Base-by-base conservation (phyloP, 2,113 vertebrate species). In the Lophius piscatorius region DNA sequence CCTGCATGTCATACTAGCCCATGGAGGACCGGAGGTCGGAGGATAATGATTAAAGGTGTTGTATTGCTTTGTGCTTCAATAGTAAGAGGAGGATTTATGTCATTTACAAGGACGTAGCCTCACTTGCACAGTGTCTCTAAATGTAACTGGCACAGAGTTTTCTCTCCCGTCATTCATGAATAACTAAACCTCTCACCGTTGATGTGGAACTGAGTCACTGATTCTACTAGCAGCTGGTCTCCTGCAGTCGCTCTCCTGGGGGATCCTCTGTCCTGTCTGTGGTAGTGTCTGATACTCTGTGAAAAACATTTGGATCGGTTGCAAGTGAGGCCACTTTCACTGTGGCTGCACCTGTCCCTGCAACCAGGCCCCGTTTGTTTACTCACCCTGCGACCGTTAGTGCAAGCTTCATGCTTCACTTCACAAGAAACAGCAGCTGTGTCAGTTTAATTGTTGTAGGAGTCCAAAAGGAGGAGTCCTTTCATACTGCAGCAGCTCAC, bases 341-440 rank as follows among this genome's bases (percentile, higher is more conserved):
- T 82, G 74, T 21, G 52, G 49, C 72, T 75, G 83, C 90, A 90
- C 86, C 85, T 88, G 88, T 66, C 73, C 35, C 69, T 70, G 47
- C 63, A 41, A 71, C 63, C 7, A 47, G 66, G 64, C 58, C 61
- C 65, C 83, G 83, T 83, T 90, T 92, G 80, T 91, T 91, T 82
- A 79, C 76, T 85, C 72, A 54, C 38, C 66, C 76, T 78, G 71
- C 33, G 40, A 84, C 87, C 71, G 90, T 90, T 91, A 80, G 74
- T 69, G 76, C 68, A 54, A 51, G 73, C 55, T 68, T 74, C 87
- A 84, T 33, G 89, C 82, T 82, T 81, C 79, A 64, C 80, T 88
- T 64, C 70, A 76, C 86, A 76, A 78, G 74, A 56, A 77, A 36
- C 69, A 78, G 80, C 91, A 90, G 89, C 91, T 92, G 89, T 75